These are phyloP conservation scores for Bombus consobrinus DNA, from an alignment of 1,140 invertebrate species.

Conservation along the genomic window DNA sequence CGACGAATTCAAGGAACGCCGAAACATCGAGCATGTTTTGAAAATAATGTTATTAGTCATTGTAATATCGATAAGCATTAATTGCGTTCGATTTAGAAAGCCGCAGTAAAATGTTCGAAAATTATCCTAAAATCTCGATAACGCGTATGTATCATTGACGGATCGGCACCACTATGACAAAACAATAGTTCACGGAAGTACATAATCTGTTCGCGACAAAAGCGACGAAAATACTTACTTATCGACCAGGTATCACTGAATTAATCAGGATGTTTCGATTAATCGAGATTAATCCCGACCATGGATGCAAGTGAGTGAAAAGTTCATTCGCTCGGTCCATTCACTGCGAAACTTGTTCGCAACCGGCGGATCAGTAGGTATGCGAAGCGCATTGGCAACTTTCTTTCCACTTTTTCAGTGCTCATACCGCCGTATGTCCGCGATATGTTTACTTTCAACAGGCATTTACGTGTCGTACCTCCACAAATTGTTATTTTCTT, in stretches of 20 bases:
- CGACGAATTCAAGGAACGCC: neutral
- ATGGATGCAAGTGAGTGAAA: slow-evolving; percentile 48
- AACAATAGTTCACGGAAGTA: no score
- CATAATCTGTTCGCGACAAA: neutral
- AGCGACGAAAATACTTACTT: neutral
- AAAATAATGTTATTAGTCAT: neutral
- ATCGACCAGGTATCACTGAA: no score
- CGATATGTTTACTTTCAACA: slow-evolving; percentile 65
- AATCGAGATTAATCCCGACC: slow-evolving; percentile 42
- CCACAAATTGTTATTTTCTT: slow-evolving; percentile 10
- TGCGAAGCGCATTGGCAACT: slow-evolving; percentile 66
- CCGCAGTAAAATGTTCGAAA: neutral
- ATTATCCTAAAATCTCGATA: neutral
- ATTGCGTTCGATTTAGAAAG: neutral
- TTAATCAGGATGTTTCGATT: neutral
- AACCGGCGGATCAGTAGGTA: slow-evolving; percentile 54
- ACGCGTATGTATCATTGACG: neutral
- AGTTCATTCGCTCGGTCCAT: slow-evolving; percentile 65
- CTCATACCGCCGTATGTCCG: slow-evolving; percentile 34
- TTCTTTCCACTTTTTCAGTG: slow-evolving; percentile 69
- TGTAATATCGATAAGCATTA: neutral
- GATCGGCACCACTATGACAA: no score
- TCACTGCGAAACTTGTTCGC: slow-evolving; percentile 65
- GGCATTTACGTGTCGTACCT: slow-evolving; percentile 28
- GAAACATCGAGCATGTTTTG: neutral